Percentiles rank a stretch among this genome's conserved stretches.
phyloP scores from a whole-genome alignment of 2,888 invertebrate genomes.

The Tetragonula carbonaria region DNA sequence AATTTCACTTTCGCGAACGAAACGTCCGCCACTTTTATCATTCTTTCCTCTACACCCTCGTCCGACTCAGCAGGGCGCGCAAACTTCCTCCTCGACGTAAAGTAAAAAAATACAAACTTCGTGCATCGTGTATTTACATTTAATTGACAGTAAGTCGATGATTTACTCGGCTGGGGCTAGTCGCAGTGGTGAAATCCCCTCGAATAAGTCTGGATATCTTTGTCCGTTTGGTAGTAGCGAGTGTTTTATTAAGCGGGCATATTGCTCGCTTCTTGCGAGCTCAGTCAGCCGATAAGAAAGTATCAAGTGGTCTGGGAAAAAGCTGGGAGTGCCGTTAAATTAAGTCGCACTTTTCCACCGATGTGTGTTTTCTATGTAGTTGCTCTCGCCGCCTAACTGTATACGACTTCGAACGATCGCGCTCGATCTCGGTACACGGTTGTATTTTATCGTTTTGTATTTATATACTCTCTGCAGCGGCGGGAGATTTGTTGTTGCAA shows the following conservation, averaged over 20 bases:
- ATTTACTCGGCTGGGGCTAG: constrained; percentile 17
- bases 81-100: neutral
- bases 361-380: neutral
- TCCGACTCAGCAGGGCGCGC: neutral
- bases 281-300: constrained; percentile 40
- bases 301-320: constrained; percentile 48
- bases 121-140: neutral
- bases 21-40: neutral
- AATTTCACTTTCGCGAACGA: neutral
- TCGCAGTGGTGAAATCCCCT: constrained; percentile 9
- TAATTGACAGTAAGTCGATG: constrained; percentile 17
- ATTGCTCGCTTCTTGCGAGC: constrained; percentile 32
- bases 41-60: neutral
- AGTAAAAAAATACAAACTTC: neutral
- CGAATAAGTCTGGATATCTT: constrained; percentile 20
- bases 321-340: constrained; percentile 53
- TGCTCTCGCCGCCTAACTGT: constrained; percentile 18
- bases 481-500: neutral
- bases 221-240: neutral
- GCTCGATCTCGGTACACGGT: constrained; percentile 5
- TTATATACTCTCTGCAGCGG: neutral
- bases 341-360: constrained; percentile 43
- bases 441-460: constrained; percentile 2
- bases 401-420: constrained; percentile 2
- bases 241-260: constrained; percentile 39